Evolutionary conservation across 2,797 vertebrate genomes (phyloP), one percentile per base, ranked within the genome.

Genomic region (Jordanella pulchra): DNA sequence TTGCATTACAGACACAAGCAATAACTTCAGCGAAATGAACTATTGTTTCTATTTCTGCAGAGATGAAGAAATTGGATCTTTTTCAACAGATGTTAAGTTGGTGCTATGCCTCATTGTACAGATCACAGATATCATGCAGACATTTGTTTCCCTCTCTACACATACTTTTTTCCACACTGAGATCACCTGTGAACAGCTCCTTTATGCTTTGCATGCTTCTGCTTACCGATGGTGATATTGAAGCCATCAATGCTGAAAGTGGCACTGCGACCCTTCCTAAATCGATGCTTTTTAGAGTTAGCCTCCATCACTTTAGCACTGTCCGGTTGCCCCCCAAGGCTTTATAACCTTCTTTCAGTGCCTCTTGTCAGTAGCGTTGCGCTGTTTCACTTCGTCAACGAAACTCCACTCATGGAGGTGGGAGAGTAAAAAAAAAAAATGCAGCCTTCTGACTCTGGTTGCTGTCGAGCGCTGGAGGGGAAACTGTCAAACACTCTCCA

Each of bases 241-340:
- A 96, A 98, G 90, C 97, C 97, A 77, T 98, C 97, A 69, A 99
- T 97, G 95, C 96, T 97, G 94, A 99, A 98, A 87, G 96, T 97
- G 85, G 97, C 96, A 91, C 96, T 97, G 88, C 94, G 94, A 92
- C 96, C 96, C 92, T 98, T 99, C 84, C 96, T 97, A 91, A 98
- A 97, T 69, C 95, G 94, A 86, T 97, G 96, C 90, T 98, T 99
- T 92, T 93, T 96, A 86, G 91, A 94, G 86, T 92, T 94, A 39
- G 94, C 89, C 84, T 97, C 97, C 79, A 96, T 96, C 88, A 95
- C 96, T 91, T 75, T 67, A 68, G 68, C 73, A 65, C 77, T 75
- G 69, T 75, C 71, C 67, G 2, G 78, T 75, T 76, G 60, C 80
- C 76, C 77, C 77, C 61, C 69, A 27, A 60, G 3, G 11, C 66